Evolutionary conservation across 2,113 vertebrate genomes (phyloP).

Genomic region (Coracopsis vasa): DNA sequence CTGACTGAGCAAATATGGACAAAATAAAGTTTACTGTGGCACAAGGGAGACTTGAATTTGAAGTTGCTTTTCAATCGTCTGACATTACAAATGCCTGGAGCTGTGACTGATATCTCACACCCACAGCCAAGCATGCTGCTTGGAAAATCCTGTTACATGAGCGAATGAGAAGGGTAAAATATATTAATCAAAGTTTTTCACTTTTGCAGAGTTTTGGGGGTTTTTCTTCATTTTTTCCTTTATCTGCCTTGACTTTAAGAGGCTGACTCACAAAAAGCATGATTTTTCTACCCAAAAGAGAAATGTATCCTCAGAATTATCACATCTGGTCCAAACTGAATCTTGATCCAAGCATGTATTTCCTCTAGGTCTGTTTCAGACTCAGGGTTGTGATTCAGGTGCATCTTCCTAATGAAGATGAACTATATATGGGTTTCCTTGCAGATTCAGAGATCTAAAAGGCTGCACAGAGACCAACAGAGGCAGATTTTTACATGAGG

Average conservation of each 20-base stretch:
- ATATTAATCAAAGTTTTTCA: not conserved
- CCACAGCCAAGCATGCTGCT: not conserved
- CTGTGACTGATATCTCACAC: not conserved
- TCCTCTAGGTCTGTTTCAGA: not conserved
- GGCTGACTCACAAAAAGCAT: not conserved
- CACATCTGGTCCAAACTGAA: not conserved
- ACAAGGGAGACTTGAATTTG: conserved; percentile 10
- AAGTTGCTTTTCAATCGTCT: not conserved
- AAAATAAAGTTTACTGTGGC: conserved; percentile 41
- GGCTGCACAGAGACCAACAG: not conserved
- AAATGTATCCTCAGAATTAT: not conserved
- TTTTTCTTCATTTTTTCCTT: not conserved
- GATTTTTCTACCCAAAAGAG: not conserved
- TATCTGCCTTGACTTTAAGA: not conserved
- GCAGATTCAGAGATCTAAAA: not conserved
- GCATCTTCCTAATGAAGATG: not conserved
- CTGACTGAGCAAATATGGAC: conserved; percentile 28
- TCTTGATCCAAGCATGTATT: not conserved
- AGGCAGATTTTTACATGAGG: not conserved
- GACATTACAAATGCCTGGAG: not conserved
- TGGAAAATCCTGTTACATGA: not conserved
- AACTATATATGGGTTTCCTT: not conserved
- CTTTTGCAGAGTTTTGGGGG: not conserved
- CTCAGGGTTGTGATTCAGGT: not conserved
- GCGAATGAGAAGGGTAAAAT: not conserved